phyloP scores from a whole-genome alignment of 2,113 vertebrate genomes.

The Gulo gulo region DNA sequence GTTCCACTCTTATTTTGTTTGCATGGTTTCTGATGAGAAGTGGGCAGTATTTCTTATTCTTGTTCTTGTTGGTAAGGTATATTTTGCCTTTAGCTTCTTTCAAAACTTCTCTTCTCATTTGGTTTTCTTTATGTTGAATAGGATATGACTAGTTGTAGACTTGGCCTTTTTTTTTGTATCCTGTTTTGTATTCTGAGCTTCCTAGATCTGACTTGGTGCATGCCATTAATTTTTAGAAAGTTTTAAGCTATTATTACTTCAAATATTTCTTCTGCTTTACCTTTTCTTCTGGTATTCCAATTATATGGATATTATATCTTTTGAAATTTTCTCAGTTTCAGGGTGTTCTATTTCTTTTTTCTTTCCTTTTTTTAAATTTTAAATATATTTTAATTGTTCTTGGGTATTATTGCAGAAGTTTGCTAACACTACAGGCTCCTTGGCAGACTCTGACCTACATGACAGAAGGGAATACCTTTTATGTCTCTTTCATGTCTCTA shows the following conservation, averaged over 20 bases:
- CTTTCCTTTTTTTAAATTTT: background rate
- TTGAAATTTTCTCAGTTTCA: background rate
- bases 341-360: background rate
- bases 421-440: background rate
- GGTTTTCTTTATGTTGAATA: background rate
- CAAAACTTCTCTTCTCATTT: background rate
- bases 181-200: background rate
- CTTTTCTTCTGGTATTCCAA: background rate
- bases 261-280: background rate
- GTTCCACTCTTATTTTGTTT: background rate
- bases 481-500: background rate
- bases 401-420: background rate
- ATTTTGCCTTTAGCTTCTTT: background rate
- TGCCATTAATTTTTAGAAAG: background rate
- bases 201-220: background rate
- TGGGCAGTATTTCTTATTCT: background rate
- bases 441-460: background rate
- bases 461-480: background rate
- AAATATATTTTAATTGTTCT: background rate
- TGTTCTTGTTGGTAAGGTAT: background rate
- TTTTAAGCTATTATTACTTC: background rate
- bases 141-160: background rate
- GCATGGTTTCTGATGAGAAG: background rate
- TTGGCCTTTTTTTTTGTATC: background rate
- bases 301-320: background rate